Evolutionary conservation across 1,140 invertebrate genomes (phyloP).

Genomic region (Zeugodacus cucurbitae): DNA sequence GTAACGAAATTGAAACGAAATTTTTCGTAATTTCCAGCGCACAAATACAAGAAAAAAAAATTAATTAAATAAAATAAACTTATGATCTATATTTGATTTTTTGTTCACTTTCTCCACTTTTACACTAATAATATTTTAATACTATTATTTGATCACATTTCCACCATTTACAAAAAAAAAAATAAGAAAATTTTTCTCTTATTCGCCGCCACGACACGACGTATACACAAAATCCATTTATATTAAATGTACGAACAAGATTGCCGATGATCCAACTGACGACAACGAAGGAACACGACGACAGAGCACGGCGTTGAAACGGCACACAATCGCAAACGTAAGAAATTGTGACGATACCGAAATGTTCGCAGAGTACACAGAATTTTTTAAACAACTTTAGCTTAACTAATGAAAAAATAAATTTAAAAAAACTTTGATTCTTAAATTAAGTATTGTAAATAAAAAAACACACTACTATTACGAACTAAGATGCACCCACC

Average conservation of each 20-base stretch:
- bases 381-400: background rate
- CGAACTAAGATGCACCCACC: background rate
- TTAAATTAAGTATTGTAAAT: background rate
- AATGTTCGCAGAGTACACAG: no score
- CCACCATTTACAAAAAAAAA: background rate
- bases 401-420: background rate
- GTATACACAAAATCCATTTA: constrained; percentile 4
- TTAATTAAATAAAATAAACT: background rate
- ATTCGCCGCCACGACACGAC: constrained; percentile 15
- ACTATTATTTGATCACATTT: constrained; percentile 14
- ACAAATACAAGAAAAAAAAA: background rate
- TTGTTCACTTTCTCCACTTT: background rate
- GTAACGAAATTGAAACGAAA: background rate
- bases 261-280: background rate
- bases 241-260: background rate
- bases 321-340: background rate
- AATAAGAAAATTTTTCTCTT: background rate
- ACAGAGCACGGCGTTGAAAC: background rate
- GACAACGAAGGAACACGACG: background rate
- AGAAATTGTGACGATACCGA: background rate
- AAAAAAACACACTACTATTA: background rate
- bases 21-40: background rate
- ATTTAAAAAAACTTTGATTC: background rate
- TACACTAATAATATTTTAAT: background rate
- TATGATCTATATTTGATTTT: background rate